Conservation (phyloP, 1,140 invertebrate genomes). For the Globodera rostochiensis region DNA sequence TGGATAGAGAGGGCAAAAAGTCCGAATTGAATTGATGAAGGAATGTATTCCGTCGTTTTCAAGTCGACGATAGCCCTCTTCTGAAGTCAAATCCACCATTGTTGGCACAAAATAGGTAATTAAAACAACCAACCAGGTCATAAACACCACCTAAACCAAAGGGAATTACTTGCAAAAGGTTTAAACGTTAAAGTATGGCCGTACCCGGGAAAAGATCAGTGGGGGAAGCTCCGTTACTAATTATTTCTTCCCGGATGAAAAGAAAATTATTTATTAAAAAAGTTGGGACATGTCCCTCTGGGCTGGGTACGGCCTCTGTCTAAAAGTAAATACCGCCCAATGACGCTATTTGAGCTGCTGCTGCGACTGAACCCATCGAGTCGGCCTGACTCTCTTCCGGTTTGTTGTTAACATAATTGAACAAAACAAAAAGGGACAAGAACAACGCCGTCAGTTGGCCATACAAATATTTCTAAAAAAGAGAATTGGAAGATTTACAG, state of each 20-base stretch:
- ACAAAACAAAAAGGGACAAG: slow-evolving; percentile 44
- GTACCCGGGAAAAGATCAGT: too few species aligned
- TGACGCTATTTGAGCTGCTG: slow-evolving; percentile 59
- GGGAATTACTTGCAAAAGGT: too few species aligned
- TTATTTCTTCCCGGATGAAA: too few species aligned
- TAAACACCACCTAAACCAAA: slow-evolving; percentile 53
- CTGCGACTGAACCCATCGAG: slow-evolving; percentile 59
- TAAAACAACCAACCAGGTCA: slow-evolving; percentile 52
- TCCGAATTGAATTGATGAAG: slow-evolving; percentile 59
- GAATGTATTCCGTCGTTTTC: slow-evolving; percentile 61
- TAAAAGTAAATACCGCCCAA: slow-evolving; percentile 33
- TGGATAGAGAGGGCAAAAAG: slow-evolving; percentile 59
- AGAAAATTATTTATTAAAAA: too few species aligned
- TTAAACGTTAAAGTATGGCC: too few species aligned
- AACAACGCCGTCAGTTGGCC: slow-evolving; percentile 46
- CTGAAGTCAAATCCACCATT: slow-evolving; percentile 38
- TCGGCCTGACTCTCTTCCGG: slow-evolving; percentile 46
- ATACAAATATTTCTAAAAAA: slow-evolving; percentile 58
- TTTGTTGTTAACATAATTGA: slow-evolving; percentile 54
- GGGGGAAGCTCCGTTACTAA: too few species aligned
- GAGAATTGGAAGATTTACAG: neutral
- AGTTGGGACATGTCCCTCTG: too few species aligned
- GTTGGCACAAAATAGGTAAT: too few species aligned
- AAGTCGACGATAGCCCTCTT: slow-evolving; percentile 53
- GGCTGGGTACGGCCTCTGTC: too few species aligned